A percentile compares a stretch with the other conserved stretches of the same genome.
Conservation (phyloP, 2,888 invertebrate species). For the Drosophila anomalipes region DNA sequence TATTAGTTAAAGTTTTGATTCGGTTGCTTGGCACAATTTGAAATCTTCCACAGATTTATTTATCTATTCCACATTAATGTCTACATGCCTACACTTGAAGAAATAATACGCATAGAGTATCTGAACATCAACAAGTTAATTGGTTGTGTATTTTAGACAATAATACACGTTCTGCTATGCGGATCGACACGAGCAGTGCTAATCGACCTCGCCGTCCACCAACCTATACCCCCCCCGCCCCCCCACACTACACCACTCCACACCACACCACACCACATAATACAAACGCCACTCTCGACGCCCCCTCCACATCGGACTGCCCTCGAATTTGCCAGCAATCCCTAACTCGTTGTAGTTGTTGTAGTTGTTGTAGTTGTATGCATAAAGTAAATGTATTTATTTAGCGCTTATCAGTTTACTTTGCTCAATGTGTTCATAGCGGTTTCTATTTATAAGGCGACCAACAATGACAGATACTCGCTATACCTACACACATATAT, state of each 20-base stretch:
- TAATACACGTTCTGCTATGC: not conserved
- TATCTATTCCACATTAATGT: no score
- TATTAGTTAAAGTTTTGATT: not conserved
- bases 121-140: not conserved
- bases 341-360: slow-evolving; percentile 4
- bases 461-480: slow-evolving; percentile 47
- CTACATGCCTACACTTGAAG: not conserved
- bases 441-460: slow-evolving; percentile 56
- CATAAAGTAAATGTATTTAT: slow-evolving; percentile 59
- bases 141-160: not conserved
- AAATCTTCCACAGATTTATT: no score
- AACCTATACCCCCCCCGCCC: not conserved
- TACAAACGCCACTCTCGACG: not conserved
- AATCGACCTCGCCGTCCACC: slow-evolving; percentile 27
- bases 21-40: not conserved
- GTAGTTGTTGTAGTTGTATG: slow-evolving; percentile 21
- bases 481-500: slow-evolving; percentile 10
- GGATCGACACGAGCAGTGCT: not conserved
- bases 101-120: not conserved
- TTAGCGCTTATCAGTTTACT: slow-evolving; percentile 60
- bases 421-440: slow-evolving; percentile 51
- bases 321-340: not conserved
- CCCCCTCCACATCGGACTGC: not conserved
- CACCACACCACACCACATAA: not conserved
- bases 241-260: not conserved